Evolutionary conservation across 2,888 invertebrate species (phyloP).

Genomic region (Embidobia sp.): DNA sequence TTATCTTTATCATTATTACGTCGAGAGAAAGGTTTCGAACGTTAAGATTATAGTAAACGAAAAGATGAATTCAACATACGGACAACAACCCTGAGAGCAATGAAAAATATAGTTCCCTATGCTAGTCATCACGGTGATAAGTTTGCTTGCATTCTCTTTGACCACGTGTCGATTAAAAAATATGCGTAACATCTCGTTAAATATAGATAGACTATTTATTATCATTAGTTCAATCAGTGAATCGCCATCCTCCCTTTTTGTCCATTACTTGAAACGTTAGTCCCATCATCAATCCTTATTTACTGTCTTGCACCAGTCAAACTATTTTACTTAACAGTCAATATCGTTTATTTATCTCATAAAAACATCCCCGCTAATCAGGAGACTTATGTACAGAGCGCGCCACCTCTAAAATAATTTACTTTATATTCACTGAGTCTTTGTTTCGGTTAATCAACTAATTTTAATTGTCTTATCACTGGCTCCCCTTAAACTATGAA

Average conservation of each 20-base stretch:
- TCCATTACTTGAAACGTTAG: slow-evolving; percentile 38
- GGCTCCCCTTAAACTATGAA: slow-evolving; percentile 43
- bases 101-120: slow-evolving; percentile 73
- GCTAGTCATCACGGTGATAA: slow-evolving; percentile 76
- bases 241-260: slow-evolving; percentile 44
- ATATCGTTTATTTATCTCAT: slow-evolving; percentile 62
- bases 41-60: slow-evolving; percentile 45
- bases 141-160: slow-evolving; percentile 64
- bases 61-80: slow-evolving; percentile 69
- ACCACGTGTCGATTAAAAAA: slow-evolving; percentile 76
- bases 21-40: slow-evolving; percentile 36
- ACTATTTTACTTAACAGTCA: slow-evolving; percentile 65
- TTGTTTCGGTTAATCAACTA: slow-evolving; percentile 73
- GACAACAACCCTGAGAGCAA: slow-evolving; percentile 77
- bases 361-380: slow-evolving; percentile 65
- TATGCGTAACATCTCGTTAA: slow-evolving; percentile 78
- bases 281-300: slow-evolving; percentile 47
- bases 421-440: slow-evolving; percentile 72
- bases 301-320: slow-evolving; percentile 58
- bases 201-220: slow-evolving; percentile 78
- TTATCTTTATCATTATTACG: slow-evolving; percentile 22
- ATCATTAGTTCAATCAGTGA: slow-evolving; percentile 72
- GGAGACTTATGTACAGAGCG: slow-evolving; percentile 71
- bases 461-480: slow-evolving; percentile 69
- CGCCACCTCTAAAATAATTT: slow-evolving; percentile 69